Conservation (phyloP, 1,140 invertebrate species). For the Diachasma alloeum region DNA sequence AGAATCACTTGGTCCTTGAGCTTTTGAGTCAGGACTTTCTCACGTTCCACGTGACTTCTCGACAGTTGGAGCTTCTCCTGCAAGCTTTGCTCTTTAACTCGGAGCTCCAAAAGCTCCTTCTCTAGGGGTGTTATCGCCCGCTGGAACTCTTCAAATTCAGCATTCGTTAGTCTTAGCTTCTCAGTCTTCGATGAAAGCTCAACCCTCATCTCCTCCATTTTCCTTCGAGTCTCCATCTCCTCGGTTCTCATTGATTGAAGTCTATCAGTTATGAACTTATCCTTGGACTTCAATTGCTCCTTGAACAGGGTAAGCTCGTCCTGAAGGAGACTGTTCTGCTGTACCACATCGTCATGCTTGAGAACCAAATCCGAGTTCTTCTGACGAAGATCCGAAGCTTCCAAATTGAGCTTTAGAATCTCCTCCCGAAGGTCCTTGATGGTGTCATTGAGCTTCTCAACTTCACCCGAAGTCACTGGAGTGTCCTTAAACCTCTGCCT, state of each 20-base stretch:
- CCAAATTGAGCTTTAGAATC: conserved; percentile 51
- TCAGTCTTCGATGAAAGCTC: conserved; percentile 59
- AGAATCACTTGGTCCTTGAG: conserved; percentile 73
- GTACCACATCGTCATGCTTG: conserved; percentile 54
- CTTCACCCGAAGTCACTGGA: conserved; percentile 34
- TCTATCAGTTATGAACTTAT: conserved; percentile 57
- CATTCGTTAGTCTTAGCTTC: conserved; percentile 49
- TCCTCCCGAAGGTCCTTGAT: conserved; percentile 58
- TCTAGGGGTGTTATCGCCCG: conserved; percentile 53
- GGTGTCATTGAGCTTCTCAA: conserved; percentile 46
- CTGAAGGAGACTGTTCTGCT: conserved; percentile 54
- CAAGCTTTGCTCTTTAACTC: conserved; percentile 49
- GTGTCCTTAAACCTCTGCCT: conserved; percentile 38
- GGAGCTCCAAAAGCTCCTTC: conserved; percentile 54
- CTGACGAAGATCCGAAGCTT: conserved; percentile 49
- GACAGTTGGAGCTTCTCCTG: conserved; percentile 61
- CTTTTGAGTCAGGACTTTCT: conserved; percentile 70
- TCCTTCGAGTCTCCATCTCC: conserved; percentile 53
- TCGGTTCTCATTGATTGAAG: conserved; percentile 53
- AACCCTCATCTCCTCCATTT: conserved; percentile 55
- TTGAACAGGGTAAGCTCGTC: conserved; percentile 62
- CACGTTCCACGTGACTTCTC: conserved; percentile 64
- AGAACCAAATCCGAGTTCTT: conserved; percentile 50
- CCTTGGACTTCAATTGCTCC: conserved; percentile 57
- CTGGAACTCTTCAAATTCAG: conserved; percentile 55